These are phyloP conservation scores for Falco punctatus DNA, from an alignment of 2,113 vertebrate species.

Conservation along the genomic window DNA sequence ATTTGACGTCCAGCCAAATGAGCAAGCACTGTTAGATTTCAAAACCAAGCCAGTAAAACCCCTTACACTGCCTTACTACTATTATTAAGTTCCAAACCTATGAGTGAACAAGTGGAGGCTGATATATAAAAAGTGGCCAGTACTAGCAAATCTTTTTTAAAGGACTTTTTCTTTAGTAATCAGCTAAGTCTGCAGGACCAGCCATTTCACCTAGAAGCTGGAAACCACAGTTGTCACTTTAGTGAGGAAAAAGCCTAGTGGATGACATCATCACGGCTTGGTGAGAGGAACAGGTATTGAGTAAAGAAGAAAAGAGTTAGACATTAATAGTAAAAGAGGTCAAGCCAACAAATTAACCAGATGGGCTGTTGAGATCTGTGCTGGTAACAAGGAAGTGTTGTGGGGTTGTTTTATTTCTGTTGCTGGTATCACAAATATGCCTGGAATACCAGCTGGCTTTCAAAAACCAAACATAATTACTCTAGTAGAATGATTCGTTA, in stretches of 20 bases:
- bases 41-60: not conserved
- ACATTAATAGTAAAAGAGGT: not conserved
- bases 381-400: not conserved
- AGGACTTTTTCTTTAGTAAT: not conserved
- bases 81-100: not conserved
- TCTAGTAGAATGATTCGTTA: not conserved
- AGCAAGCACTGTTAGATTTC: not conserved
- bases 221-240: not conserved
- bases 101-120: not conserved
- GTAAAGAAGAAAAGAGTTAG: not conserved
- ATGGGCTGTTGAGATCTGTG: not conserved
- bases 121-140: not conserved
- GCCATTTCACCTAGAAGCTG: not conserved
- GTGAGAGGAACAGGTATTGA: not conserved
- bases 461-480: not conserved
- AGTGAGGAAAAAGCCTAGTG: not conserved
- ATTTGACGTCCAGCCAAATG: not conserved
- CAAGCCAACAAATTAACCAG: not conserved
- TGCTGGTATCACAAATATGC: not conserved
- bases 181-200: not conserved
- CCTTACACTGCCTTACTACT: not conserved
- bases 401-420: not conserved
- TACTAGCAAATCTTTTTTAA: not conserved
- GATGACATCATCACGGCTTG: not conserved
- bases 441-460: not conserved